Conservation (phyloP, 37 sponge, comb jelly and placozoan genomes). For the Bolinopsis microptera region DNA sequence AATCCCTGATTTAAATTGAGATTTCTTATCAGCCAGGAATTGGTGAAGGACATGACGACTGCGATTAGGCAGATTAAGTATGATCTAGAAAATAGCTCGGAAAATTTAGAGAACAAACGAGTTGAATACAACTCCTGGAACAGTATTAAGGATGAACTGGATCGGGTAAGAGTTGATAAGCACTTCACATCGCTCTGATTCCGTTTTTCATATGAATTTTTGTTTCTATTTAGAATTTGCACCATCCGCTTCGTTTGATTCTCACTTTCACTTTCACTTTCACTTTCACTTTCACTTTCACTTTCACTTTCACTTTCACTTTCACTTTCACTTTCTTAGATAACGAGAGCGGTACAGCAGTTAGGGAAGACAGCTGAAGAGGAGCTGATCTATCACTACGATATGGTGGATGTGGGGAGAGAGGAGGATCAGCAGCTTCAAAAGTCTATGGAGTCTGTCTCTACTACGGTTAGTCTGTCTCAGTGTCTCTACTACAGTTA, state of each 20-base stretch:
- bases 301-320: too few species aligned
- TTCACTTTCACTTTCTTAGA: too few species aligned
- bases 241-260: too few species aligned
- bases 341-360: neutral
- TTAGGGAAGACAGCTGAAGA: slow-evolving; percentile 35
- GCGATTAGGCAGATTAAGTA: slow-evolving; percentile 1
- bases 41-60: slow-evolving; percentile 13
- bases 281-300: too few species aligned
- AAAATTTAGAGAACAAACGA: neutral
- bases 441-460: slow-evolving; percentile 15
- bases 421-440: slow-evolving; percentile 54
- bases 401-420: slow-evolving; percentile 42
- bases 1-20: too few species aligned
- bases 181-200: neutral
- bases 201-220: neutral
- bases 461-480: neutral
- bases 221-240: too few species aligned
- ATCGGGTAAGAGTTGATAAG: neutral
- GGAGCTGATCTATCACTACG: slow-evolving; percentile 52
- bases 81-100: slow-evolving; percentile 1
- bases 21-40: slow-evolving; percentile 40
- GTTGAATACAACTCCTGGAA: slow-evolving; percentile 35
- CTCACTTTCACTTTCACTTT: too few species aligned
- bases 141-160: slow-evolving; percentile 31
- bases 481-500: too few species aligned